Evolutionary conservation across 2,888 invertebrate genomes (phyloP).

Genomic region (Eristalis tenax): DNA sequence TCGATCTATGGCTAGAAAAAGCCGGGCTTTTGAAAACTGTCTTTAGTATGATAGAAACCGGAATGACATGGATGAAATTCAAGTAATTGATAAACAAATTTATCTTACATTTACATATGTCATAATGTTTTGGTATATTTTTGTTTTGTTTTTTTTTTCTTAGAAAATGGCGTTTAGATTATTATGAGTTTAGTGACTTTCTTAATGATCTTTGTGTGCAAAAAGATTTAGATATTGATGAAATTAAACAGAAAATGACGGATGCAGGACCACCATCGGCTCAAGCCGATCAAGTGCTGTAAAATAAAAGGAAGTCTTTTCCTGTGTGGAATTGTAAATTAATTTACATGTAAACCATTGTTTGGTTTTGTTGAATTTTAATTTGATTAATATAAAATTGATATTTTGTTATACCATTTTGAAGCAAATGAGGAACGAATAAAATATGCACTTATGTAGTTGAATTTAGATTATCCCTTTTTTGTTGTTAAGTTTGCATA

Average conservation of each 20-base stretch:
- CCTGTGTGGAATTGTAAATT: too few relatives aligned
- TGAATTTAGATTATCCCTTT: too few relatives aligned
- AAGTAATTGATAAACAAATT: conserved; percentile 70
- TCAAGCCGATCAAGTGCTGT: conserved; percentile 67
- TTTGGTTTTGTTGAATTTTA: too few relatives aligned
- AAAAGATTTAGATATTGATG: conserved; percentile 68
- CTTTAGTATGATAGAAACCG: conserved; percentile 75
- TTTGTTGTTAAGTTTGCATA: too few relatives aligned
- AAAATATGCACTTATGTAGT: too few relatives aligned
- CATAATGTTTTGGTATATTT: neutral
- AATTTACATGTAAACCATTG: too few relatives aligned
- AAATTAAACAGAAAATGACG: conserved; percentile 72
- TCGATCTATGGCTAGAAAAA: conserved; percentile 76
- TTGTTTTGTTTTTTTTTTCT: neutral
- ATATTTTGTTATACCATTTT: too few relatives aligned
- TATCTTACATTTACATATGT: neutral
- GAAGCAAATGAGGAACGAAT: too few relatives aligned
- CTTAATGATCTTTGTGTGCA: conserved; percentile 72
- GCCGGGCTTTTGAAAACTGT: conserved; percentile 73
- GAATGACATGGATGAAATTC: conserved; percentile 76
- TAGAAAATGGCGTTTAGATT: conserved; percentile 77
- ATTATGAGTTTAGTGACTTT: conserved; percentile 75
- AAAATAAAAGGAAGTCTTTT: conserved; percentile 44
- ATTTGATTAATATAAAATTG: too few relatives aligned
- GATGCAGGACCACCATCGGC: conserved; percentile 73